These are phyloP conservation scores for Pocillopora grandis DNA, from an alignment of 92 coral and sea anemone species.

Conservation along the genomic window DNA sequence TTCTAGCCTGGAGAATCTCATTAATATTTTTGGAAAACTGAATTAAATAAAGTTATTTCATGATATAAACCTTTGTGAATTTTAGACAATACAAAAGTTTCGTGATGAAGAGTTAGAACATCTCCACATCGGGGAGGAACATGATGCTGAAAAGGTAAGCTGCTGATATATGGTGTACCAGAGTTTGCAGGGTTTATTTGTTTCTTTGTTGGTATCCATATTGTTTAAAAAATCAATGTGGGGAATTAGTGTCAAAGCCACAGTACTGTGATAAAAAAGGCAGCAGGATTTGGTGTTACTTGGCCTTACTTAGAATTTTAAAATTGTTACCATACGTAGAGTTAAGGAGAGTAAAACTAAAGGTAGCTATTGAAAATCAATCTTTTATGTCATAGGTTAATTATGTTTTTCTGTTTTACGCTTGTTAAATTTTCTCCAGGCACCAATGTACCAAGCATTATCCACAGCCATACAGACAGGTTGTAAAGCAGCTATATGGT, in stretches of 20 bases:
- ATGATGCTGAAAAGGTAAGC: constrained; percentile 82
- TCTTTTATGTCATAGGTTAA: no score
- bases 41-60: background rate
- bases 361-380: no score
- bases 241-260: no score
- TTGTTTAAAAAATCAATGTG: no score
- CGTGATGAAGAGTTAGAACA: constrained; percentile 95
- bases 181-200: background rate
- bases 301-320: no score
- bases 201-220: no score
- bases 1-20: background rate
- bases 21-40: background rate
- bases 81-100: constrained; percentile 76
- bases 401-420: no score
- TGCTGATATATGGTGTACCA: background rate
- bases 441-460: constrained; percentile 83
- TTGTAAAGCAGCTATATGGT: constrained; percentile 90
- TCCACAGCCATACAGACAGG: constrained; percentile 86
- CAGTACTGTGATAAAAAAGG: no score
- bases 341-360: no score
- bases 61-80: background rate
- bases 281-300: no score
- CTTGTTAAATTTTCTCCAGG: constrained; percentile 39
- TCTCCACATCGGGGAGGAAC: constrained; percentile 78
- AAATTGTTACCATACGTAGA: no score